phyloP scores from a whole-genome alignment of 2,888 invertebrate genomes.

The Aromia moschata region DNA sequence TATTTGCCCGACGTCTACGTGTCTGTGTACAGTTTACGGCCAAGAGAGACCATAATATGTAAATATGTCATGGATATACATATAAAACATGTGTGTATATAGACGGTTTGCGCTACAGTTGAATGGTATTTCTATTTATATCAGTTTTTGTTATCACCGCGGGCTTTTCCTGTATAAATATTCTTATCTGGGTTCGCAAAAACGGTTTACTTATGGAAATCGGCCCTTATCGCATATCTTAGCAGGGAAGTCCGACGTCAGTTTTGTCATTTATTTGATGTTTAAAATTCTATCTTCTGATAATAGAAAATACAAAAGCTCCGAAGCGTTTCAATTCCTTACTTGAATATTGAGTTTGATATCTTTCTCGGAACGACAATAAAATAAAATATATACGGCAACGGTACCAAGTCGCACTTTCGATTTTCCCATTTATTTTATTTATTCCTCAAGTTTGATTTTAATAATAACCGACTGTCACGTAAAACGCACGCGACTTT shows the following conservation, averaged over 20 bases:
- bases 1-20: no score
- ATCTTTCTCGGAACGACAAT: no score
- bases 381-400: background rate
- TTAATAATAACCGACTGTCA: background rate
- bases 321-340: slow-evolving; percentile 12
- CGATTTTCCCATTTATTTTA: background rate
- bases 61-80: slow-evolving; percentile 8
- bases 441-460: background rate
- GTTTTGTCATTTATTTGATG: slow-evolving; percentile 37
- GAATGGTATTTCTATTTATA: slow-evolving; percentile 24
- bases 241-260: slow-evolving; percentile 36
- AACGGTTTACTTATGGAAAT: slow-evolving; percentile 48
- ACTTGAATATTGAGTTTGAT: slow-evolving; percentile 10
- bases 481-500: background rate
- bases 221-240: slow-evolving; percentile 42
- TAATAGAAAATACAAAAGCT: slow-evolving; percentile 15
- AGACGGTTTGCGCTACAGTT: slow-evolving; percentile 8
- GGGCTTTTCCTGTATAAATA: slow-evolving; percentile 42
- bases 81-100: slow-evolving; percentile 2
- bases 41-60: no score
- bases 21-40: no score
- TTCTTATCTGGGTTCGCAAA: slow-evolving; percentile 32
- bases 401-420: background rate
- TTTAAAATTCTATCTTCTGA: slow-evolving; percentile 31
- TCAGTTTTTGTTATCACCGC: slow-evolving; percentile 38